These are phyloP conservation scores for Paedocypris micromegethes DNA, from an alignment of 2,797 vertebrate species.

Conservation along the genomic window DNA sequence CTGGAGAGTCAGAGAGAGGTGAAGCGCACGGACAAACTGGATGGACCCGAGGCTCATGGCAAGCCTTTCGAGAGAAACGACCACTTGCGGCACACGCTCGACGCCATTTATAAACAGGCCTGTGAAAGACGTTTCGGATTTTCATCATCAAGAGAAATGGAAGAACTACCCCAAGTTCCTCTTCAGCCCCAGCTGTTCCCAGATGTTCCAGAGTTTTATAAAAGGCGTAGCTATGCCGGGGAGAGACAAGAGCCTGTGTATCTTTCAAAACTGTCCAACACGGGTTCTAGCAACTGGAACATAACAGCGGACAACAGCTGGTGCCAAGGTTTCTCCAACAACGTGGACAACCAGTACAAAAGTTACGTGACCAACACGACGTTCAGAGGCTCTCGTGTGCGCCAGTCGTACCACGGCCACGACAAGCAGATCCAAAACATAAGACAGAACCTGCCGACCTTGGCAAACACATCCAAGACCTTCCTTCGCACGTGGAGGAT, in stretches of 20 bases:
- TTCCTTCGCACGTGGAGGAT: slow-evolving; percentile 88
- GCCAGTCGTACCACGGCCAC: slow-evolving; percentile 79
- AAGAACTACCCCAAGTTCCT: slow-evolving; percentile 54
- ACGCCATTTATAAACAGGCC: slow-evolving; percentile 73
- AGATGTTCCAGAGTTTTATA: slow-evolving; percentile 75
- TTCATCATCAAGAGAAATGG: slow-evolving; percentile 45
- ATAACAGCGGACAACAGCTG: slow-evolving; percentile 71
- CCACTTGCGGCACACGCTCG: slow-evolving; percentile 74
- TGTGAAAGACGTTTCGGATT: slow-evolving; percentile 67
- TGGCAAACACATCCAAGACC: slow-evolving; percentile 82
- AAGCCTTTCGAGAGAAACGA: slow-evolving; percentile 72
- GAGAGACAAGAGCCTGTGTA: slow-evolving; percentile 76
- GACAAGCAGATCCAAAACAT: slow-evolving; percentile 75
- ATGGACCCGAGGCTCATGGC: slow-evolving; percentile 66
- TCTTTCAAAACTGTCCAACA: slow-evolving; percentile 58
- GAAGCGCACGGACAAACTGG: slow-evolving; percentile 63
- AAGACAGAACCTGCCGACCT: slow-evolving; percentile 82
- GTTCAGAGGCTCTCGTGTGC: slow-evolving; percentile 72
- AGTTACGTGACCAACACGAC: slow-evolving; percentile 54
- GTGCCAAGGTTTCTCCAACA: slow-evolving; percentile 55
- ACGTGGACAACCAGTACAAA: slow-evolving; percentile 65
- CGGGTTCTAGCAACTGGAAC: slow-evolving; percentile 75
- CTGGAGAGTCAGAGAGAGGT: slow-evolving; percentile 53
- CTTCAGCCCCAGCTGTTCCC: slow-evolving; percentile 65
- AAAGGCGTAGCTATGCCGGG: slow-evolving; percentile 95